phyloP scores from a whole-genome alignment of 2,113 vertebrate genomes.

The Dicrurus megarhynchus region DNA sequence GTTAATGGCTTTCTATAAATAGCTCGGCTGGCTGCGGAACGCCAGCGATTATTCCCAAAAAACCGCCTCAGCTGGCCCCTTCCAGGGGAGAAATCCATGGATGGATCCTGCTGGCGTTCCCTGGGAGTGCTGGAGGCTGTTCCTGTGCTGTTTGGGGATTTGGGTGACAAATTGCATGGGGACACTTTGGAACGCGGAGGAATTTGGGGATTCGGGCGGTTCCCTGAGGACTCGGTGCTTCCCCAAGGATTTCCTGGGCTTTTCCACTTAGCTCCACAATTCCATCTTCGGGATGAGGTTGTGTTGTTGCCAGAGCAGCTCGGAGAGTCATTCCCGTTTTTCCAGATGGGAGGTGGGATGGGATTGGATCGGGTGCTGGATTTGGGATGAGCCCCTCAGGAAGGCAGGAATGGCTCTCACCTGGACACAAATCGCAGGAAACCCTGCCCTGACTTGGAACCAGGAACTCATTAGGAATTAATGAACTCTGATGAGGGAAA shows the following conservation, averaged over 20 bases:
- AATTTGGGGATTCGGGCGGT: background rate
- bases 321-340: fast-evolving
- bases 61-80: background rate
- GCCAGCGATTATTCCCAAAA: background rate
- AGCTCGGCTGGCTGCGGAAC: background rate
- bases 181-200: background rate
- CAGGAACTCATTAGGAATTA: background rate
- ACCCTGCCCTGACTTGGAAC: background rate
- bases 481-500: background rate
- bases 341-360: background rate
- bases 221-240: background rate
- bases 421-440: background rate
- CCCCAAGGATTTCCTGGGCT: background rate
- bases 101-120: background rate
- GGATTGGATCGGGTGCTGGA: background rate
- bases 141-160: background rate
- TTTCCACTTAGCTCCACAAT: background rate
- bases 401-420: background rate
- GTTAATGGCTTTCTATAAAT: slow-evolving; percentile 34
- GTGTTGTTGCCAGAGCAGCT: background rate
- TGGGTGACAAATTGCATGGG: background rate
- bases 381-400: background rate
- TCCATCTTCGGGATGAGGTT: background rate
- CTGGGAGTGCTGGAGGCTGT: fast-evolving
- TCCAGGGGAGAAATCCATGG: fast-evolving